A percentile compares a stretch with the other conserved stretches of the same genome.
Evolutionary conservation across 1,140 invertebrate species (phyloP).

Genomic region (Drosophila grimshawi): DNA sequence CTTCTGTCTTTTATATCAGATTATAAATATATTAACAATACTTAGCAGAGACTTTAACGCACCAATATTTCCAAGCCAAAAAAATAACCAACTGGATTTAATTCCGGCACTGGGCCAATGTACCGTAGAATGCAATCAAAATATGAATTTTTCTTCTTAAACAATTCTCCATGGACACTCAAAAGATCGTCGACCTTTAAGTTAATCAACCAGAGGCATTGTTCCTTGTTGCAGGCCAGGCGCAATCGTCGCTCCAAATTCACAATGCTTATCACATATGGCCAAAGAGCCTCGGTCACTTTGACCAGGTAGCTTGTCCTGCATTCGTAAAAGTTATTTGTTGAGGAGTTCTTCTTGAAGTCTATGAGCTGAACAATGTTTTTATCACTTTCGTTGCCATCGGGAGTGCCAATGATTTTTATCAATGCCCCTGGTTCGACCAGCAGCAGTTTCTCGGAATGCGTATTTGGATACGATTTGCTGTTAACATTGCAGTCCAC

Average conservation of each 20-base stretch:
- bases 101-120: conserved; percentile 85
- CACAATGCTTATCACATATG: conserved; percentile 85
- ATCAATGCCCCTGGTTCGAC: conserved; percentile 50
- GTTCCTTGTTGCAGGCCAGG: conserved; percentile 84
- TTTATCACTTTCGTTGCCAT: conserved; percentile 30
- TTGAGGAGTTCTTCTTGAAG: conserved; percentile 14
- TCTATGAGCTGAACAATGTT: conserved; percentile 60
- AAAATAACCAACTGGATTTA: conserved; percentile 86
- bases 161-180: conserved; percentile 75
- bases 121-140: conserved; percentile 85
- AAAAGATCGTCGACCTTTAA: conserved; percentile 76
- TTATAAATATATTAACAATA: background rate
- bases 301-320: conserved; percentile 26
- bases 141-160: conserved; percentile 46
- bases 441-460: conserved; percentile 16
- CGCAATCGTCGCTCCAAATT: conserved; percentile 85
- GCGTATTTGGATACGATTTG: background rate
- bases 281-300: conserved; percentile 84
- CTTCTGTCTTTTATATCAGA: background rate
- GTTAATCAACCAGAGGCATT: conserved; percentile 84
- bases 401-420: conserved; percentile 43
- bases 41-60: conserved; percentile 28
- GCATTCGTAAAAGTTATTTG: conserved; percentile 61
- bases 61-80: conserved; percentile 87
- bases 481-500: background rate